Conservation (phyloP, 2,113 vertebrate genomes). For the Oenanthe melanoleuca region DNA sequence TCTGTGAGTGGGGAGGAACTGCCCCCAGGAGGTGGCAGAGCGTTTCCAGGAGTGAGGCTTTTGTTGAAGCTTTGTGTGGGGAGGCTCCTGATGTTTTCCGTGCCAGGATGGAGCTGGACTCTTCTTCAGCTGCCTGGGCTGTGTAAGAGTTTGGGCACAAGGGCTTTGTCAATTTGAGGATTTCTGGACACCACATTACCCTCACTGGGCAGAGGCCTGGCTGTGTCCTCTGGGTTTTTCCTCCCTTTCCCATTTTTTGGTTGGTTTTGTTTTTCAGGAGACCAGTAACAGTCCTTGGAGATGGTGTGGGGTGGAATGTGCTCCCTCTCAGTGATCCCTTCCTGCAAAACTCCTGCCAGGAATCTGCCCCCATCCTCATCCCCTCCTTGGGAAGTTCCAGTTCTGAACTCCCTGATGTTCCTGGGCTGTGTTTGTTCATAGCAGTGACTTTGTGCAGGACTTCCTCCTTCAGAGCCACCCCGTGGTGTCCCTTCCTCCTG, state of each 20-base stretch:
- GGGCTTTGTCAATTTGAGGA: neutral
- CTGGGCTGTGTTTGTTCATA: neutral
- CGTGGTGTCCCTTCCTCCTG: fast-evolving
- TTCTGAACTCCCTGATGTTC: neutral
- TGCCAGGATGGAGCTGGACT: neutral
- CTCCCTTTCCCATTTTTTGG: neutral
- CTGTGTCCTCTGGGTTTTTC: neutral
- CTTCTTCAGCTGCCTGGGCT: neutral
- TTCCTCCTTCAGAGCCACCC: neutral
- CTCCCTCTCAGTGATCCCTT: neutral
- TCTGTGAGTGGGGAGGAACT: neutral
- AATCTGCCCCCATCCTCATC: neutral
- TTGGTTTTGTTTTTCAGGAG: neutral
- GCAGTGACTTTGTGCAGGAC: neutral
- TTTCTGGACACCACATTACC: fast-evolving
- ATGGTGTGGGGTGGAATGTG: neutral
- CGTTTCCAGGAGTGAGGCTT: neutral
- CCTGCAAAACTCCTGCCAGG: neutral
- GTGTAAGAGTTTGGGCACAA: neutral
- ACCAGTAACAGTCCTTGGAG: neutral
- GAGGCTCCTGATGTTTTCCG: neutral
- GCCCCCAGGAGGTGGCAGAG: neutral
- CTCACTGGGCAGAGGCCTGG: neutral
- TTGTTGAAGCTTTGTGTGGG: neutral
- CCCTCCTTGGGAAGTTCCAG: neutral